Conservation (phyloP, 2,797 vertebrate genomes). For the Numenius phaeopus region DNA sequence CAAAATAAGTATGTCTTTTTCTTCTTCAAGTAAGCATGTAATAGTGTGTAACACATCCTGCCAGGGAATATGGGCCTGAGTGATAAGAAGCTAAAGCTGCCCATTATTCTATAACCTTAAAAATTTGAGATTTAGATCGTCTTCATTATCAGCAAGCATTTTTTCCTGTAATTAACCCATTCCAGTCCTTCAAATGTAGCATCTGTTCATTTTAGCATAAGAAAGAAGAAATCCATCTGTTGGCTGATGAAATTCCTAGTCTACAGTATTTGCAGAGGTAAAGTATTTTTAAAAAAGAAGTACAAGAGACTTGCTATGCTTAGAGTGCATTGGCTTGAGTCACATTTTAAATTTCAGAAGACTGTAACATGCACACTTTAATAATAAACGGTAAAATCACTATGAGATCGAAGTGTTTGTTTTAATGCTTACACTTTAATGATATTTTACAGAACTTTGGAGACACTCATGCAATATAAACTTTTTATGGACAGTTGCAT, state of each 20-base stretch:
- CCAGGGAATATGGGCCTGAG: neutral
- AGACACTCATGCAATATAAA: conserved; percentile 47
- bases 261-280: neutral
- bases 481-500: conserved; percentile 56
- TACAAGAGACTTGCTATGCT: neutral
- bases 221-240: conserved; percentile 11
- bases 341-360: neutral
- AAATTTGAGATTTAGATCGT: neutral
- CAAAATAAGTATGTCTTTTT: neutral
- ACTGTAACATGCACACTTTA: neutral
- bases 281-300: conserved; percentile 12
- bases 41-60: neutral
- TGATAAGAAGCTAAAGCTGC: neutral
- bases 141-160: neutral
- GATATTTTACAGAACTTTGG: conserved; percentile 66
- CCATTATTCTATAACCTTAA: neutral
- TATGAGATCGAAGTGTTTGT: neutral
- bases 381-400: neutral
- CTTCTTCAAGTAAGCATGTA: neutral
- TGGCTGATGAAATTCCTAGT: neutral
- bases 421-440: conserved; percentile 21
- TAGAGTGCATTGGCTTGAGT: neutral
- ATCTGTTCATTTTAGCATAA: neutral
- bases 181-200: neutral
- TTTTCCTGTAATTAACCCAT: neutral